Percentiles rank a stretch among this genome's conserved stretches.
Evolutionary conservation across 2,888 invertebrate genomes (phyloP).

Genomic region (Pseudoips prasinana): DNA sequence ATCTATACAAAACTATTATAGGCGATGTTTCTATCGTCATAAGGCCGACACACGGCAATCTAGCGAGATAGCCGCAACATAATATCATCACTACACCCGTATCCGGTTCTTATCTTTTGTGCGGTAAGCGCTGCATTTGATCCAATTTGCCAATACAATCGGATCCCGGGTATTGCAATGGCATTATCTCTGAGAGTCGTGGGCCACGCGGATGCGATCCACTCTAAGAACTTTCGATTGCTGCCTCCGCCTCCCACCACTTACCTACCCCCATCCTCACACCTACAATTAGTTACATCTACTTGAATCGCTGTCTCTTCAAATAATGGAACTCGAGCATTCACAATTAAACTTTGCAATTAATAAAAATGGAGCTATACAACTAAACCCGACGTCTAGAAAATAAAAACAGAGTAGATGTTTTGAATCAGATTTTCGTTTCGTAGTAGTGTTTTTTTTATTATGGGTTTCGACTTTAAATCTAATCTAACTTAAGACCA

Average conservation of each 20-base stretch:
- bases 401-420: too few species aligned
- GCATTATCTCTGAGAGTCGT: constrained; percentile 71
- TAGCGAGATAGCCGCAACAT: constrained; percentile 60
- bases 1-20: constrained; percentile 49
- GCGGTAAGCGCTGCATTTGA: constrained; percentile 79
- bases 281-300: constrained; percentile 27
- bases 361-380: too few species aligned
- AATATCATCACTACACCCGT: constrained; percentile 62
- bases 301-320: constrained; percentile 10
- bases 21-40: constrained; percentile 41
- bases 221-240: constrained; percentile 61
- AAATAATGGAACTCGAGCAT: constrained; percentile 4
- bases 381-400: too few species aligned
- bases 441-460: too few species aligned
- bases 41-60: constrained; percentile 47
- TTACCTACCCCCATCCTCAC: constrained; percentile 24
- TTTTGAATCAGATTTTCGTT: too few species aligned
- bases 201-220: constrained; percentile 64
- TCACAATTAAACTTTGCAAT: background rate
- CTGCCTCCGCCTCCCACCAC: constrained; percentile 37
- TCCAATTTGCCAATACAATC: constrained; percentile 83
- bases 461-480: too few species aligned
- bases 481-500: too few species aligned
- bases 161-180: constrained; percentile 77
- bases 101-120: constrained; percentile 76